Evolutionary conservation across 1,140 invertebrate genomes (phyloP).

Genomic region (Drosophila prosaltans): DNA sequence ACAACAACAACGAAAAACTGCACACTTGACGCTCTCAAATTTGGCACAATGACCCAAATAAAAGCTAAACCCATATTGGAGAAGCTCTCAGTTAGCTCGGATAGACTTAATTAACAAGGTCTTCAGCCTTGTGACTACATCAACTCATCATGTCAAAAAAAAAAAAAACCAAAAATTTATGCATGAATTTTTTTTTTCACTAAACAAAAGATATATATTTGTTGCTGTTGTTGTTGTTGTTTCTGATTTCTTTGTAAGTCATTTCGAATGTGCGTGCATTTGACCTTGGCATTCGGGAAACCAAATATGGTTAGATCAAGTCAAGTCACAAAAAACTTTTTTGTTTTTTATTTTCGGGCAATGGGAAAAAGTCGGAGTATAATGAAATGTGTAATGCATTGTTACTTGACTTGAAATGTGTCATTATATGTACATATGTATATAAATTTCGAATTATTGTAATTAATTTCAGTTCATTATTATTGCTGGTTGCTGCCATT

Average conservation of each 20-base stretch:
- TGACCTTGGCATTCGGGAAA: conserved; percentile 73
- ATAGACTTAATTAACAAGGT: conserved; percentile 44
- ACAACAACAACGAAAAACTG: conserved; percentile 31
- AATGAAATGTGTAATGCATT: conserved; percentile 58
- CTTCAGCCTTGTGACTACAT: conserved; percentile 51
- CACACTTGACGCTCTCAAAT: conserved; percentile 63
- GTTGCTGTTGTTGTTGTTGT: conserved; percentile 33
- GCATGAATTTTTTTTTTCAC: conserved; percentile 60
- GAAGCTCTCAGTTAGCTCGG: conserved; percentile 53
- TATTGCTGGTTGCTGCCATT: conserved; percentile 47
- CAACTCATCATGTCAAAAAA: conserved; percentile 55
- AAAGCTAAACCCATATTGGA: conserved; percentile 26
- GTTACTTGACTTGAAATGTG: conserved; percentile 12
- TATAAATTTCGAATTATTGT: conserved; percentile 53
- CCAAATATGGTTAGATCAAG: conserved; percentile 68
- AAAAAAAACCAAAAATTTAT: conserved; percentile 50
- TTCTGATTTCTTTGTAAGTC: conserved; percentile 63
- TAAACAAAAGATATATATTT: conserved; percentile 47
- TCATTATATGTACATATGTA: conserved; percentile 28
- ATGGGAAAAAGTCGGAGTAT: conserved; percentile 61
- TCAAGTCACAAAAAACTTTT: background rate
- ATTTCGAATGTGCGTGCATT: conserved; percentile 39
- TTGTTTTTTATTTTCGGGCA: conserved; percentile 23
- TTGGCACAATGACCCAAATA: conserved; percentile 71
- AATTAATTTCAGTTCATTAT: conserved; percentile 38